These are phyloP conservation scores for Dryadula phaetusa DNA, from an alignment of 2,888 invertebrate genomes.

Conservation along the genomic window DNA sequence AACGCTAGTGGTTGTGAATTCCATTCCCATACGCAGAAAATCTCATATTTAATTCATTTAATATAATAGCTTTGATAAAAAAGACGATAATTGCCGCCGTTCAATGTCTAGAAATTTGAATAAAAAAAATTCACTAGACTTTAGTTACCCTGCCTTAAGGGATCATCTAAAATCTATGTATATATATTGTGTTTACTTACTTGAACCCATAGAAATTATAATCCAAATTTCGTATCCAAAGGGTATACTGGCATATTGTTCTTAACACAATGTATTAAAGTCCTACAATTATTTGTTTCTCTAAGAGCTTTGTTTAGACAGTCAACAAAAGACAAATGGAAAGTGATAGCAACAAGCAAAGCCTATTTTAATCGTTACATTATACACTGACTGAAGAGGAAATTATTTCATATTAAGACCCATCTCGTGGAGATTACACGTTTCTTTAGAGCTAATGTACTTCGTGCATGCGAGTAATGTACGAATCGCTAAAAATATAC, in stretches of 20 bases:
- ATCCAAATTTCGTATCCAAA: background rate
- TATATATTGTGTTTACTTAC: background rate
- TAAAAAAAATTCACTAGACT: no score
- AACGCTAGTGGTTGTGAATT: no score
- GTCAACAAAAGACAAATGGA: slow-evolving; percentile 9
- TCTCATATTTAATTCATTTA: no score
- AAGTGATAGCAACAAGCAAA: slow-evolving; percentile 13
- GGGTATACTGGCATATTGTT: slow-evolving; percentile 7
- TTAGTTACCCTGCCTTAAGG: no score
- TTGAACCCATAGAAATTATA: background rate
- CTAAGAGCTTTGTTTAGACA: background rate
- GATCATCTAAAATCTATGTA: no score
- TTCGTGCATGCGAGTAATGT: no score
- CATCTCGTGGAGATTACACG: background rate
- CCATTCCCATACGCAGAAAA: no score
- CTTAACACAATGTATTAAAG: background rate
- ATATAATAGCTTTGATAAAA: no score
- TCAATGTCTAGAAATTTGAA: no score
- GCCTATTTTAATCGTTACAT: slow-evolving; percentile 6
- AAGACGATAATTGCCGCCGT: no score
- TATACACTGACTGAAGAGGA: background rate
- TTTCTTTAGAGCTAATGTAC: background rate
- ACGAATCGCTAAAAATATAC: background rate
- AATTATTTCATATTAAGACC: background rate
- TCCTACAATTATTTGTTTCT: slow-evolving; percentile 4